Percentiles rank a stretch among this genome's conserved stretches.
Conservation (phyloP, 1,140 invertebrate species). For the Zaprionus gabonicus region DNA sequence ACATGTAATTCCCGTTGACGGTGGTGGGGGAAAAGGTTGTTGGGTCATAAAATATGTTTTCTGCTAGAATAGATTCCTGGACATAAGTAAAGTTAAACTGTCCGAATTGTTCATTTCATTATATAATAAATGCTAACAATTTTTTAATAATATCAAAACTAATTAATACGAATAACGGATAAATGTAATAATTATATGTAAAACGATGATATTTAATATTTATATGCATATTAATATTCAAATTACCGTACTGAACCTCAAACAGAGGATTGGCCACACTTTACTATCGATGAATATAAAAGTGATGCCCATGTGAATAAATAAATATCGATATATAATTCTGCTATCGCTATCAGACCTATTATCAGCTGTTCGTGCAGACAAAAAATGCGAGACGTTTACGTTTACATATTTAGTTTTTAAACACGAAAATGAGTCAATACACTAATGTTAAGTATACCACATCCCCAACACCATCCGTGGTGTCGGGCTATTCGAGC, state of each 20-base stretch:
- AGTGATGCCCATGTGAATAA: not conserved
- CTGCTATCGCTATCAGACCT: constrained; percentile 5
- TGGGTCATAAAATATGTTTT: not conserved
- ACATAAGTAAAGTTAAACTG: no score
- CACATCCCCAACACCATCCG: constrained; percentile 87
- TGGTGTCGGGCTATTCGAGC: constrained; percentile 83
- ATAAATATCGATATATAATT: constrained; percentile 2
- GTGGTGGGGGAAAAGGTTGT: not conserved
- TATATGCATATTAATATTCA: not conserved
- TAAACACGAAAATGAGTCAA: constrained; percentile 69
- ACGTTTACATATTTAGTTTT: constrained; percentile 52
- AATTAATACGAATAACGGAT: not conserved
- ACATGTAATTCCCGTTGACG: constrained; percentile 46
- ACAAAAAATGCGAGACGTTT: constrained; percentile 55
- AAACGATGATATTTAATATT: not conserved
- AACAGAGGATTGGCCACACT: not conserved
- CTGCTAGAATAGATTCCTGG: not conserved
- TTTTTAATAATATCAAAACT: no score
- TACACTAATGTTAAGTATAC: constrained; percentile 87
- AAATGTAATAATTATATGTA: not conserved
- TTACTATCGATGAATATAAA: not conserved
- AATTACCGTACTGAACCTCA: not conserved
- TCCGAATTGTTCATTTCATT: no score
- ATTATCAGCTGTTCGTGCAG: constrained; percentile 45
- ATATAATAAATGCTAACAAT: no score